A percentile compares a stretch with the other conserved stretches of the same genome.
Evolutionary conservation across 2,797 vertebrate species (phyloP).

Genomic region (Sparidentex hasta): DNA sequence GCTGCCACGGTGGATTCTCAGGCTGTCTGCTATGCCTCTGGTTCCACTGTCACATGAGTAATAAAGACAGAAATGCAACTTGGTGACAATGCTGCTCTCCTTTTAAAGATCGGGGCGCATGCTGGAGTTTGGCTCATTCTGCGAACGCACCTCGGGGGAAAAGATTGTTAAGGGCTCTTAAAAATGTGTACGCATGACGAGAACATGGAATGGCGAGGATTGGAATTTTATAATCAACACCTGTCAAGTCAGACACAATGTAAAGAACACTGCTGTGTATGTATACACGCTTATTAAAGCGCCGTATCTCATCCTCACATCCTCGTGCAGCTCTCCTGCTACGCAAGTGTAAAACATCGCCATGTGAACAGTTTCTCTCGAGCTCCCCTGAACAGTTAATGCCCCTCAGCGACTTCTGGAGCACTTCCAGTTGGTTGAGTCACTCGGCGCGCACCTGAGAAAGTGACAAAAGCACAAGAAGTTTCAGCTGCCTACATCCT

Average conservation of each 20-base stretch:
- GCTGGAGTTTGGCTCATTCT: slow-evolving; percentile 12
- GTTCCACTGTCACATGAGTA: slow-evolving; percentile 1
- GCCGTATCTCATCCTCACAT: not conserved
- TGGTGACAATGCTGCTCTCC: slow-evolving; percentile 14
- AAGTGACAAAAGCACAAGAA: slow-evolving; percentile 19
- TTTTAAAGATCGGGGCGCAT: slow-evolving; percentile 25
- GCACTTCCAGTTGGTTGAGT: slow-evolving; percentile 16
- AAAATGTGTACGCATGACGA: not conserved
- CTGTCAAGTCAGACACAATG: not conserved
- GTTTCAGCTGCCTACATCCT: not conserved
- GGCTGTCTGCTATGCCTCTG: slow-evolving; percentile 11
- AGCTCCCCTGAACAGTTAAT: not conserved
- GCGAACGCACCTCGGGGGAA: slow-evolving; percentile 12
- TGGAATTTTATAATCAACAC: slow-evolving; percentile 34
- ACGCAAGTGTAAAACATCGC: not conserved
- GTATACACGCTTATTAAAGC: not conserved
- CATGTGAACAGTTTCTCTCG: not conserved
- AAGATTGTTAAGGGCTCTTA: not conserved
- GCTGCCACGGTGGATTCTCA: not conserved
- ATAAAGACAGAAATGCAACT: slow-evolving; percentile 42
- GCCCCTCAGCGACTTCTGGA: slow-evolving; percentile 5
- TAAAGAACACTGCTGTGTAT: not conserved
- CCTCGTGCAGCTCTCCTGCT: not conserved
- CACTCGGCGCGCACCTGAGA: slow-evolving; percentile 19
- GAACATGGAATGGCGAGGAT: not conserved